A percentile compares a stretch with the other conserved stretches of the same genome.
phyloP scores from a whole-genome alignment of 2,797 vertebrate genomes.

The Silurus aristotelis region DNA sequence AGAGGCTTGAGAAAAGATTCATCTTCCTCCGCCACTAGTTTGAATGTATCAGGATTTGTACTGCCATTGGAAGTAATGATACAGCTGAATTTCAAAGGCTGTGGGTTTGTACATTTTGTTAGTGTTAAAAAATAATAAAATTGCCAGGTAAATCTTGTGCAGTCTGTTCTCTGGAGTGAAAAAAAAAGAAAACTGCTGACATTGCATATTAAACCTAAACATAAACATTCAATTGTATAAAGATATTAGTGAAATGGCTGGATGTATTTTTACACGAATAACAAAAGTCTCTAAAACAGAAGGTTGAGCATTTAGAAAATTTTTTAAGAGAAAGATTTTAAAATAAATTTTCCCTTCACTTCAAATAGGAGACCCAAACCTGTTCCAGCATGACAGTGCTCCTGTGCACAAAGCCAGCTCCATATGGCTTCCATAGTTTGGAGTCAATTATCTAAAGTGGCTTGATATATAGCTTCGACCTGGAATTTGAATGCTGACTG shows the following conservation, averaged over 20 bases:
- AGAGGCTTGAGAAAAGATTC: background rate
- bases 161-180: background rate
- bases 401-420: too few relatives aligned
- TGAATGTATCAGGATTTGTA: constrained; percentile 1
- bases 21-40: background rate
- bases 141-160: background rate
- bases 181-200: background rate
- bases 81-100: background rate
- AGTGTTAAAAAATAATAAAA: constrained; percentile 1
- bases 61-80: background rate
- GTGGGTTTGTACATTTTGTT: constrained; percentile 2
- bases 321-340: too few relatives aligned
- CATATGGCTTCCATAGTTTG: too few relatives aligned
- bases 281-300: background rate
- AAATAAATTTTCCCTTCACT: too few relatives aligned
- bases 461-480: too few relatives aligned
- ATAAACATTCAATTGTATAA: background rate
- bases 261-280: background rate
- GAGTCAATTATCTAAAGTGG: too few relatives aligned
- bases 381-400: too few relatives aligned
- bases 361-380: too few relatives aligned
- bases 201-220: background rate
- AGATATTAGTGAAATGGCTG: background rate
- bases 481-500: too few relatives aligned
- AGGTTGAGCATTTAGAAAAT: too few relatives aligned